Evolutionary conservation across 2,113 vertebrate species (phyloP), one percentile per base, ranked within the genome.

Genomic region (Chascanopsetta lugubris): DNA sequence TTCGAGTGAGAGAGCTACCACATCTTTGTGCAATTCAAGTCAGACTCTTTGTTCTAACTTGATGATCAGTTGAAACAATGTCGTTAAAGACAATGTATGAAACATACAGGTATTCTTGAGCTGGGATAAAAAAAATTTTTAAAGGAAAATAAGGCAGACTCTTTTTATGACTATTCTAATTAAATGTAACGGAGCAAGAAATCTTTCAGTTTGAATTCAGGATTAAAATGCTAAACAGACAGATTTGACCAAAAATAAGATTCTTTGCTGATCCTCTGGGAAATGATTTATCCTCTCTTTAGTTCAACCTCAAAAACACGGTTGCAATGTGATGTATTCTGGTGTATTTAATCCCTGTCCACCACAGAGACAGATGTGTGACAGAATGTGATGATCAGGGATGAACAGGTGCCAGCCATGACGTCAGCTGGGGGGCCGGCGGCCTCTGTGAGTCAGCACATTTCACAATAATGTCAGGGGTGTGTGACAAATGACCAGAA

Each of bases 401-500:
- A 67, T 67, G 51, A 68, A 64, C 55, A 42, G 38, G 42, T 61
- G 62, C 65, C 62, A 51, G 61, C 34, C 34, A 15, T 58, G n/a
- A n/a, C n/a, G 58, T 30, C 65, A 38, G 22, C 9, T 1, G n/a
- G 55, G n/a, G 55, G 65, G 50, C 49, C 50, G 43, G 43, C 27
- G 12, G 49, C 25, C 72, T 69, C 47, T 26, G 48, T 75, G 71
- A 87, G 36, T 84, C 82, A 82, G 85, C 83, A 82, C 26, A 51
- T 77, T 78, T 62, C 45, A 59, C 68, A 50, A 69, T 24, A 11
- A 58, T 69, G 78, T 80, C 58, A 84, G 75, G 82, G 67, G 76
- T 77, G 74, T 75, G 70, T 64, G 59, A 67, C 65, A 65, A 54
- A 68, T 3, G 4, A 50, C 54, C 70, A 57, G 24, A n/a, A 24